These are phyloP conservation scores for Otus sunia DNA, from an alignment of 2,113 vertebrate genomes.

Conservation along the genomic window DNA sequence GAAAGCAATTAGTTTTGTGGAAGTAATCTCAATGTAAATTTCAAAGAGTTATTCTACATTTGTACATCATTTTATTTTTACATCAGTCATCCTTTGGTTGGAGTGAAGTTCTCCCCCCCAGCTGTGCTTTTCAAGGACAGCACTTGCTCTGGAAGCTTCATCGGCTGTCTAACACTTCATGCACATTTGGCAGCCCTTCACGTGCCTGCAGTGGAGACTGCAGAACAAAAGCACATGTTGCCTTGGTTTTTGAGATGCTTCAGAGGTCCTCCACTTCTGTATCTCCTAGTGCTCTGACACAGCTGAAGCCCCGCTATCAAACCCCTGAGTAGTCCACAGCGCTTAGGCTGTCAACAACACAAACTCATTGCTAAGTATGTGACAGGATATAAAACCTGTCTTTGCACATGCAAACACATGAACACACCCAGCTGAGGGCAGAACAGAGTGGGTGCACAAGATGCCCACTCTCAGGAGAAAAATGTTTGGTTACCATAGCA, in stretches of 20 bases:
- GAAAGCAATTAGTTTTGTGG: background rate
- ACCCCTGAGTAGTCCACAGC: background rate
- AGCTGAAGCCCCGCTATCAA: background rate
- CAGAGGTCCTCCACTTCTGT: background rate
- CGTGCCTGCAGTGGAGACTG: accelerated
- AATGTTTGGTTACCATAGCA: accelerated
- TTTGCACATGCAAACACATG: background rate
- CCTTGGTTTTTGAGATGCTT: background rate
- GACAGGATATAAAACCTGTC: background rate
- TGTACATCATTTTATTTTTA: background rate
- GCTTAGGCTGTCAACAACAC: background rate
- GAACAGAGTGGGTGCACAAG: background rate
- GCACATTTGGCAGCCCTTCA: background rate
- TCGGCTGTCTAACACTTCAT: background rate
- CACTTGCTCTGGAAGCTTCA: background rate
- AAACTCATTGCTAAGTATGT: background rate
- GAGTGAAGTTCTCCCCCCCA: background rate
- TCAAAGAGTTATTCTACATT: background rate
- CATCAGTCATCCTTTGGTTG: background rate
- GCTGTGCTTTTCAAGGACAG: background rate
- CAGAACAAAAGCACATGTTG: background rate
- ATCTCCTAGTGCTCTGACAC: background rate
- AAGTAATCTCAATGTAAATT: background rate
- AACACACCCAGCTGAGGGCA: background rate
- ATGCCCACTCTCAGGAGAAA: accelerated